Percentiles rank a stretch among this genome's conserved stretches.
Evolutionary conservation across 2,113 vertebrate genomes (phyloP).

Genomic region (Ornithorhynchus anatinus): DNA sequence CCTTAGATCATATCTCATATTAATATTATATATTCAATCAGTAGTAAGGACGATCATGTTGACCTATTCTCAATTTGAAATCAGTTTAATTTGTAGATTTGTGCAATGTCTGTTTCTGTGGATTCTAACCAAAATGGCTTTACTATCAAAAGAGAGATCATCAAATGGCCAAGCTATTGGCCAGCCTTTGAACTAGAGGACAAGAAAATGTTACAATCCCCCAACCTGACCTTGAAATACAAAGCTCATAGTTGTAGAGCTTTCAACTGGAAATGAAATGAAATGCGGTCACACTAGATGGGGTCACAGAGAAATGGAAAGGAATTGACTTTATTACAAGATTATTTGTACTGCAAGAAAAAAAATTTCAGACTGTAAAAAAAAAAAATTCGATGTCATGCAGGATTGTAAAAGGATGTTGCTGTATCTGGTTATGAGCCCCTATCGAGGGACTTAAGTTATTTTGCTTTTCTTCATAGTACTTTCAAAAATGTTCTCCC

Average conservation of each 20-base stretch:
- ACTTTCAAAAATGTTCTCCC: too few relatives aligned
- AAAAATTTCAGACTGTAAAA: neutral
- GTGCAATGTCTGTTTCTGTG: neutral
- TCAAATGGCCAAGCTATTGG: neutral
- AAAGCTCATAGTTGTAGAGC: too few relatives aligned
- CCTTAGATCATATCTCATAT: neutral
- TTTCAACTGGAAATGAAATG: too few relatives aligned
- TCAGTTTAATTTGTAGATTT: neutral
- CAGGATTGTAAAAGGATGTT: too few relatives aligned
- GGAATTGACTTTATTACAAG: neutral
- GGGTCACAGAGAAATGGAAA: neutral
- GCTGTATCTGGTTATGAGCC: neutral
- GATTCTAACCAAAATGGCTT: neutral
- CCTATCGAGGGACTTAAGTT: neutral
- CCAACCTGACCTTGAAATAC: conserved; percentile 1
- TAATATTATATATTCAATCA: neutral
- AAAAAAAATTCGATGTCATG: neutral
- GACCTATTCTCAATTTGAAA: neutral
- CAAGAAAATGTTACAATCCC: neutral
- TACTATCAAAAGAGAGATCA: neutral
- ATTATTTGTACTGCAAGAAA: neutral
- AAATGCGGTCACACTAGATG: neutral
- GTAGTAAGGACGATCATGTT: neutral
- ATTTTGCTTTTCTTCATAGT: neutral
- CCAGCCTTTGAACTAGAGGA: neutral